A percentile compares a stretch with the other conserved stretches of the same genome.
These are phyloP conservation scores for Pyxicephalus adspersus DNA, from an alignment of 2,113 vertebrate species.

Conservation along the genomic window DNA sequence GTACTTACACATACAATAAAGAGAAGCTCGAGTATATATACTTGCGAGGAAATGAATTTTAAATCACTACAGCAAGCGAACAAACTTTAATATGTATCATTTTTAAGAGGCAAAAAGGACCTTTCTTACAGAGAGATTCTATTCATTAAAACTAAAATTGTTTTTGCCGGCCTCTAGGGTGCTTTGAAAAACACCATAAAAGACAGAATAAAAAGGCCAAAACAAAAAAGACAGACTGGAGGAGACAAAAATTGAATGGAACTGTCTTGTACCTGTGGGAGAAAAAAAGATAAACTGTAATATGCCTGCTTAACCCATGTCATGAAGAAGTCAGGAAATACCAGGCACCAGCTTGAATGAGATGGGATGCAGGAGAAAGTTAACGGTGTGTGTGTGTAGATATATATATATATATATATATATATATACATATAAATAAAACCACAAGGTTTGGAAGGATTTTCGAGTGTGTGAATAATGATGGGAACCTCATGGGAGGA, in stretches of 20 bases:
- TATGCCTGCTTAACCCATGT: neutral
- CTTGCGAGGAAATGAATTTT: slow-evolving; percentile 33
- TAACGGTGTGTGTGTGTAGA: no score
- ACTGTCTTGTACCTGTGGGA: neutral
- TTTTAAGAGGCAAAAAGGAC: slow-evolving; percentile 22
- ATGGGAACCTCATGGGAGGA: no score
- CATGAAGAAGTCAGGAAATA: neutral
- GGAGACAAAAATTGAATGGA: neutral
- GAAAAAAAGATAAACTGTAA: neutral
- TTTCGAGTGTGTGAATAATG: no score
- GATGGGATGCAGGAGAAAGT: no score
- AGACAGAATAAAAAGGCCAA: slow-evolving; percentile 2
- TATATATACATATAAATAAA: no score
- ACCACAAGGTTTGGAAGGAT: no score
- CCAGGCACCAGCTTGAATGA: neutral
- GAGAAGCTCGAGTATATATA: neutral
- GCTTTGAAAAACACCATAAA: slow-evolving; percentile 6
- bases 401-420: no score
- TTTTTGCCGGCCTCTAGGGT: slow-evolving; percentile 1
- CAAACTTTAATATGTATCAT: slow-evolving; percentile 12
- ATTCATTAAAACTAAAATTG: slow-evolving; percentile 39
- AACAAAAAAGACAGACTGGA: neutral
- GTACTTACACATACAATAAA: neutral
- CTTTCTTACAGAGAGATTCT: slow-evolving; percentile 8
- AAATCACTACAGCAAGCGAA: slow-evolving; percentile 21